Conservation (phyloP, 2,113 vertebrate species). For the Passer montanus region DNA sequence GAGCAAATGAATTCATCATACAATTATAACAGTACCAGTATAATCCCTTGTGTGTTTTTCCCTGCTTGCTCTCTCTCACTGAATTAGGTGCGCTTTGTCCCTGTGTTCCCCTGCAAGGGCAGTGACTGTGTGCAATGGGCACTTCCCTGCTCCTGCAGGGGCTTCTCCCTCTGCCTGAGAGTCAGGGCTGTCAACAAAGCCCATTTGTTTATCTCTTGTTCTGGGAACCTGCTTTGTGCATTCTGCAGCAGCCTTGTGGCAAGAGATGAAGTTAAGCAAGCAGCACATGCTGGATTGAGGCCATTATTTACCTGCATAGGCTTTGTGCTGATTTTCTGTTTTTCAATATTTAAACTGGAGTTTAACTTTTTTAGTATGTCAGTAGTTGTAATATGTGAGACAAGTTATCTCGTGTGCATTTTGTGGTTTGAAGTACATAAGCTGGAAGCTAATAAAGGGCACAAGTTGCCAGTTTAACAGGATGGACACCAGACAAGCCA, state of each 20-base stretch:
- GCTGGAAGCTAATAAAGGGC: neutral
- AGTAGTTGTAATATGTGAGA: neutral
- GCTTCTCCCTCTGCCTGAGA: neutral
- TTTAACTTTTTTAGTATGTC: neutral
- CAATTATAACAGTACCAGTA: too few relatives aligned
- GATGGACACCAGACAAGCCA: neutral
- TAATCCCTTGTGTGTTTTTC: neutral
- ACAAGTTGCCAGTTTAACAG: neutral
- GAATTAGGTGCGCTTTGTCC: neutral
- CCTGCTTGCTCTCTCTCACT: neutral
- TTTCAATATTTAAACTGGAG: neutral
- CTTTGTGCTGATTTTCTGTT: neutral
- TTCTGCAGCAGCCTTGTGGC: neutral
- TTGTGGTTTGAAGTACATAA: neutral
- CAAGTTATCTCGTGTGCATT: neutral
- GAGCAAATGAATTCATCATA: neutral
- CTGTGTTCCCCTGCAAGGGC: rapidly evolving
- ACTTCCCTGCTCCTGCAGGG: rapidly evolving
- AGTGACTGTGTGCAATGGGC: rapidly evolving
- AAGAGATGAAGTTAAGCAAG: neutral
- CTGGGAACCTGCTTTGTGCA: neutral
- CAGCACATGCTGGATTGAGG: rapidly evolving
- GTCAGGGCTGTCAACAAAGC: neutral
- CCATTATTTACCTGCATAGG: neutral
- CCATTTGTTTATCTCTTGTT: neutral